Evolutionary conservation across 2,113 vertebrate genomes (phyloP), one percentile per base, ranked within the genome.

Genomic region (Ceyx melanurus): DNA sequence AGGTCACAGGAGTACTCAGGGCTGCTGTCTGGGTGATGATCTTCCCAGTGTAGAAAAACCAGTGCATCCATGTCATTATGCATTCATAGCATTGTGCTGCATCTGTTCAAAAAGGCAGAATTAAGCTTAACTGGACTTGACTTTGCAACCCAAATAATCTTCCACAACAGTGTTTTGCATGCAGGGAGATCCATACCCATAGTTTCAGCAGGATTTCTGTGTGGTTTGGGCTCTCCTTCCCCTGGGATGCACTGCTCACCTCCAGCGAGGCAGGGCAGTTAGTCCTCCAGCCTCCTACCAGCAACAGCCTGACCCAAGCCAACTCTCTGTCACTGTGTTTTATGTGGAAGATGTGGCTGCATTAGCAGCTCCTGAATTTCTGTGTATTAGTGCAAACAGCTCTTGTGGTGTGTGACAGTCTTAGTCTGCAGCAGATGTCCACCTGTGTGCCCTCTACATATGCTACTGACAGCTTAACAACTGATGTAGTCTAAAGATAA

Each of bases 91-190:
- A 43, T 42, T 13, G 4, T 13, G 22, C 25, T 56, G 28, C 10
- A 16, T 42, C 33, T 80, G 11, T 86, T 82, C 21, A 71, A 85
- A 79, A 66, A 64, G 82, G 16, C 22, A 5, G 6, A 70, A 85
- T 88, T 89, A 89, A 92, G 22, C 62, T 87, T 93, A 88, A 95
- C 42, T 66, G 60, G 71, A 66, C 79, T 80, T 92, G 82, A 92
- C 58, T 92, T 81, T 75, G 46, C 48, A 81, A 62, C 40, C 56
- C 56, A 57, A 76, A 56, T 58, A 42, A 65, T 76, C 62, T 75
- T 89, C 61, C 72, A n/a, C 28, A 22, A 15, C 11, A 15, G 58
- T 45, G 13, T 64, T 92, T 87, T 91, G 19, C 37, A 80, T 71
- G 57, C 73, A 72, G 50, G 82, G 76, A 83, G 60, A 26, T 6